Conservation (phyloP, 2,888 invertebrate genomes). For the Crocallis elinguaria region DNA sequence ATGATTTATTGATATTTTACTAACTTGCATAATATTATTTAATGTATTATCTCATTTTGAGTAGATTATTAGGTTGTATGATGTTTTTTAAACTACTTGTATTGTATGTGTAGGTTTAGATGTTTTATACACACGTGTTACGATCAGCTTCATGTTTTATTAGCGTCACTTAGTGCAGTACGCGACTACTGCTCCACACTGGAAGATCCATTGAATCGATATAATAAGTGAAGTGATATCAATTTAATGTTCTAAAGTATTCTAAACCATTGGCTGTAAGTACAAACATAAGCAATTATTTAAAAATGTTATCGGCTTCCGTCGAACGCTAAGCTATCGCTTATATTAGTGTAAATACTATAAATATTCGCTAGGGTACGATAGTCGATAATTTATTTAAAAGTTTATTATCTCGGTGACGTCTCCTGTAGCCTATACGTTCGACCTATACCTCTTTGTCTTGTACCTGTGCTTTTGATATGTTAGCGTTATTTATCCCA, state of each 20-base stretch:
- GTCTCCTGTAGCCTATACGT: background rate
- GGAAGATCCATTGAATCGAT: background rate
- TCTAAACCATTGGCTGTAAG: constrained; percentile 17
- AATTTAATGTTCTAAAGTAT: constrained; percentile 30
- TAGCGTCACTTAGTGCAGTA: too few relatives aligned
- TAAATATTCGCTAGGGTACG: constrained; percentile 15
- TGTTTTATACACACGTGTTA: background rate
- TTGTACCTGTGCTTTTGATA: background rate
- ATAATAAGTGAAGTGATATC: constrained; percentile 28
- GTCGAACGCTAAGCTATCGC: background rate
- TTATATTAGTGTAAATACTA: constrained; percentile 20
- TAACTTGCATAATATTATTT: constrained; percentile 5
- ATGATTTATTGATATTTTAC: background rate
- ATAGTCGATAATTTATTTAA: constrained; percentile 8
- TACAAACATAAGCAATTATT: constrained; percentile 9
- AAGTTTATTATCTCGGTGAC: background rate
- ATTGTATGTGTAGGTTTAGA: background rate
- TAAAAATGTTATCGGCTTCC: background rate
- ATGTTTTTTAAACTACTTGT: too few relatives aligned
- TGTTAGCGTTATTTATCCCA: too few relatives aligned
- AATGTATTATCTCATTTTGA: constrained; percentile 6
- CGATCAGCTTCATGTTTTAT: too few relatives aligned
- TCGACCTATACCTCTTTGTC: background rate
- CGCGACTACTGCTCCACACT: too few relatives aligned
- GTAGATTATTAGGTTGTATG: background rate